Conservation (phyloP, 2,888 invertebrate genomes). For the Maniola hyperantus region DNA sequence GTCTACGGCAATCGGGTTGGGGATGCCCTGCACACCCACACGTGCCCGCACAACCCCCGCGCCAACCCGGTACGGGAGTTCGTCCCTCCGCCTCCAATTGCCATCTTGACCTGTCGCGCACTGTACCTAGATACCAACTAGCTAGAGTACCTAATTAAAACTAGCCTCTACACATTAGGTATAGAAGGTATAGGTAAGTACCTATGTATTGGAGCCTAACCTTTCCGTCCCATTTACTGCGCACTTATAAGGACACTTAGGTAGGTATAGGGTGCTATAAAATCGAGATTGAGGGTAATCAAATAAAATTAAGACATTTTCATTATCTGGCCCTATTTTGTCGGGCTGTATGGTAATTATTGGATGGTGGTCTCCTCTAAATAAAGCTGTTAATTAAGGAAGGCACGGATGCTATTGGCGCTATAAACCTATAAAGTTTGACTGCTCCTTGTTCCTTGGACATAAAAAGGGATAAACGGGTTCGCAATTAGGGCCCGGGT, state of each 20-base stretch:
- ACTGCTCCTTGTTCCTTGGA: constrained; percentile 65
- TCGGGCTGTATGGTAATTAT: constrained; percentile 65
- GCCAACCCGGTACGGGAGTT: no score
- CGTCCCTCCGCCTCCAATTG: no score
- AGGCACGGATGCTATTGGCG: constrained; percentile 62
- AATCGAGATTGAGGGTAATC: constrained; percentile 57
- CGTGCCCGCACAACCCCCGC: no score
- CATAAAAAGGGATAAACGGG: constrained; percentile 41
- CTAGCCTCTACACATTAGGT: no score
- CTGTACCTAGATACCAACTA: no score
- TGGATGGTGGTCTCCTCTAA: constrained; percentile 73
- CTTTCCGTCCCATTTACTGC: constrained; percentile 55
- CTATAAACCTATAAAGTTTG: constrained; percentile 70
- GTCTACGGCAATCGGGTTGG: no score
- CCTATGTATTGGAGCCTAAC: neutral
- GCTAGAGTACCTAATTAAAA: no score
- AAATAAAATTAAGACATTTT: constrained; percentile 82
- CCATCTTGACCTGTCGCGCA: no score
- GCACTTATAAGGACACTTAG: no score
- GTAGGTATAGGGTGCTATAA: constrained; percentile 63
- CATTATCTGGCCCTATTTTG: constrained; percentile 78
- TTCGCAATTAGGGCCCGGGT: constrained; percentile 41
- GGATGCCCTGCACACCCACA: no score
- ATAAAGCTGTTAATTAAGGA: constrained; percentile 66
- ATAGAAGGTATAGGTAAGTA: no score